Conservation (phyloP, 2,113 vertebrate genomes). For the Mormyrus lacerda region DNA sequence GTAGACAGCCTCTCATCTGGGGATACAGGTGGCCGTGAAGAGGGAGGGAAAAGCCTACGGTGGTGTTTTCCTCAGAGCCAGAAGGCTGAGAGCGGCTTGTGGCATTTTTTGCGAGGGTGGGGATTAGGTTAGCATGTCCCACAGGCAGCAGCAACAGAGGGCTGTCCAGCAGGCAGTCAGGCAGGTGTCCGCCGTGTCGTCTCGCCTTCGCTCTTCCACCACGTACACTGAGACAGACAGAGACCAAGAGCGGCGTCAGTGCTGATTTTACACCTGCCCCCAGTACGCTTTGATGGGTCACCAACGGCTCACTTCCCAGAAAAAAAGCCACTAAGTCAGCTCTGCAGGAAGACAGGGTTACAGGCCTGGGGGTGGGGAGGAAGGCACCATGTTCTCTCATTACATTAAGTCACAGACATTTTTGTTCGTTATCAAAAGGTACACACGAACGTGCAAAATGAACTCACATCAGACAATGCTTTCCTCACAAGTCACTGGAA, state of each 20-base stretch:
- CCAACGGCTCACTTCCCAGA: not conserved
- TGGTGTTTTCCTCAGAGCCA: not conserved
- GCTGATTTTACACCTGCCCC: not conserved
- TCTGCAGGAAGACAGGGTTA: not conserved
- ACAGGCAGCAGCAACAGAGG: constrained; percentile 93
- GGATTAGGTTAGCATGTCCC: constrained; percentile 89
- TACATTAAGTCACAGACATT: not conserved
- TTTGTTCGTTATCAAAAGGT: constrained; percentile 5
- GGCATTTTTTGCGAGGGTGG: constrained; percentile 9
- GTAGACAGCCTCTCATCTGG: not conserved
- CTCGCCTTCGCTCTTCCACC: constrained; percentile 79
- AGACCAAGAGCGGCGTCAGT: constrained; percentile 2
- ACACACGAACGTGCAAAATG: not conserved
- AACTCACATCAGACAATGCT: not conserved
- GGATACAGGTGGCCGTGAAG: not conserved
- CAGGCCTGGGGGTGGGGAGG: not conserved
- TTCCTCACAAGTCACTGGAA: not conserved
- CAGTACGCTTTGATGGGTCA: no score
- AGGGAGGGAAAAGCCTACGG: not conserved
- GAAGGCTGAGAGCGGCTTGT: constrained; percentile 12
- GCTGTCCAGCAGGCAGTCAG: constrained; percentile 92
- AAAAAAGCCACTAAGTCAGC: not conserved
- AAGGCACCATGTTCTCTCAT: not conserved
- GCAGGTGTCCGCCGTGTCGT: constrained; percentile 71
- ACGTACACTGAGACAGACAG: constrained; percentile 72